Percentiles rank a stretch among this genome's conserved stretches.
Evolutionary conservation across 2,888 invertebrate genomes (phyloP).

Genomic region (Himalopsyche anomala): DNA sequence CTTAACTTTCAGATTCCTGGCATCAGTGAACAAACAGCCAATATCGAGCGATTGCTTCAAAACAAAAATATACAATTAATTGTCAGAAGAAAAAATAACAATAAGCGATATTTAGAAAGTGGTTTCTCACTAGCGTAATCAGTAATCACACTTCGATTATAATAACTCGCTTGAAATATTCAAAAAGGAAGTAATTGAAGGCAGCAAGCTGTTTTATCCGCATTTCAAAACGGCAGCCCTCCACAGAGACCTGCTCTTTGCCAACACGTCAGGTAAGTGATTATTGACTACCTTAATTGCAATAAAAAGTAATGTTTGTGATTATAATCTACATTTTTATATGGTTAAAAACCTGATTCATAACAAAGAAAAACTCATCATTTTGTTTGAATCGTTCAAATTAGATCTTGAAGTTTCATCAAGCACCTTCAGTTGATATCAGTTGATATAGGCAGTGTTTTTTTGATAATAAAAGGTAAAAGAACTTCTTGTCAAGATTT

Average conservation of each 20-base stretch:
- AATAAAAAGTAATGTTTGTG: background rate
- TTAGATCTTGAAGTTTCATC: no score
- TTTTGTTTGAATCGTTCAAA: no score
- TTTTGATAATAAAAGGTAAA: no score
- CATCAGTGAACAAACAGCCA: background rate
- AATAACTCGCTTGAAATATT: slow-evolving; percentile 40
- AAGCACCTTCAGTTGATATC: no score
- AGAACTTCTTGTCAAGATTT: no score
- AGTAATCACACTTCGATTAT: slow-evolving; percentile 35
- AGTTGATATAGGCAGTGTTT: no score
- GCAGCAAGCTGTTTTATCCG: slow-evolving; percentile 77
- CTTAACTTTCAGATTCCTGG: slow-evolving; percentile 37
- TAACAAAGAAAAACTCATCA: no score
- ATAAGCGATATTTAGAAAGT: slow-evolving; percentile 33
- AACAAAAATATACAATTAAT: slow-evolving; percentile 33
- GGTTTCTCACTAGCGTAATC: slow-evolving; percentile 1
- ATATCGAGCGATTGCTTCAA: background rate
- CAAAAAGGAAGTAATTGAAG: slow-evolving; percentile 44
- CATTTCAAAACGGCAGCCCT: slow-evolving; percentile 79
- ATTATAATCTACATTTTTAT: no score
- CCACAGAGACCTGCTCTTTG: slow-evolving; percentile 78
- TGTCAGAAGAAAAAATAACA: slow-evolving; percentile 9
- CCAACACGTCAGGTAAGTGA: slow-evolving; percentile 77
- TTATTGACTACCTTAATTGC: background rate
- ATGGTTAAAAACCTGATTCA: no score